Conservation (phyloP, 2,113 vertebrate genomes). For the Platysternon megacephalum region DNA sequence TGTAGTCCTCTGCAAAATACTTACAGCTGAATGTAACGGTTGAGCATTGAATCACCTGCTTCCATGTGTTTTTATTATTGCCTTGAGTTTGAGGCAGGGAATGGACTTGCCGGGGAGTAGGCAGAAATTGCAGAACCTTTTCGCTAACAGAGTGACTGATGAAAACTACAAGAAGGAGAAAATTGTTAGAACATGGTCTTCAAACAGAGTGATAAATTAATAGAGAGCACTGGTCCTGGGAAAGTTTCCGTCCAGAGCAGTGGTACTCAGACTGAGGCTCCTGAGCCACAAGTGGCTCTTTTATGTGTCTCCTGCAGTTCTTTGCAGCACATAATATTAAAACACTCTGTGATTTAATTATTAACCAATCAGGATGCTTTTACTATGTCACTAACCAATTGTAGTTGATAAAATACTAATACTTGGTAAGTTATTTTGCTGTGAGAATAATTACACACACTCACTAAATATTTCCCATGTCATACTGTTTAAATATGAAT, state of each 20-base stretch:
- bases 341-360: not conserved
- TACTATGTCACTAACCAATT: not conserved
- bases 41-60: not conserved
- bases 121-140: not conserved
- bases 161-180: not conserved
- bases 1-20: not conserved
- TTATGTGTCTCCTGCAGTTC: not conserved
- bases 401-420: not conserved
- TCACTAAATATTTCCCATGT: not conserved
- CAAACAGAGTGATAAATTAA: not conserved
- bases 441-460: not conserved
- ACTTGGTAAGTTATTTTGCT: not conserved
- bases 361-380: not conserved
- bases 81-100: not conserved
- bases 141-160: not conserved
- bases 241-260: not conserved
- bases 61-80: slow-evolving; percentile 16
- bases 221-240: not conserved
- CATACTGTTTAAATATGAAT: not conserved
- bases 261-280: not conserved
- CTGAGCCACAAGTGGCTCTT: not conserved
- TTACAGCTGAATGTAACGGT: not conserved
- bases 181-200: not conserved
- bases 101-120: not conserved
- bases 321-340: not conserved